phyloP scores from a whole-genome alignment of 2,797 vertebrate species.

The Hapalemur alaotrensis region DNA sequence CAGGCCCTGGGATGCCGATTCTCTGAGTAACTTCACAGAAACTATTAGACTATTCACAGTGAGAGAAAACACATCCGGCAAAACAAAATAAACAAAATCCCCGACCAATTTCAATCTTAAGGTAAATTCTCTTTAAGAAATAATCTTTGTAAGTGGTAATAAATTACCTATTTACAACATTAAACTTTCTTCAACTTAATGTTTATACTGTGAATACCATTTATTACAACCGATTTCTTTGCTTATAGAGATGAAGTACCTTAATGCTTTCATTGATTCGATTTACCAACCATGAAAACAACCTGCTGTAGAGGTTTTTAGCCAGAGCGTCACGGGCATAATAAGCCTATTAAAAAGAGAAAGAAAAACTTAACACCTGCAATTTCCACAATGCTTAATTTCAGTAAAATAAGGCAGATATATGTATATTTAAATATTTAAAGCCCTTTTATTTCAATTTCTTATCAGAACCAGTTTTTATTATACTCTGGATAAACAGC shows the following conservation, averaged over 20 bases:
- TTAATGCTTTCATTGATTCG: conserved; percentile 99
- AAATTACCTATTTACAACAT: background rate
- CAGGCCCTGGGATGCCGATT: background rate
- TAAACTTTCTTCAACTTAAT: background rate
- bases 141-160: background rate
- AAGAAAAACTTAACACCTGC: background rate
- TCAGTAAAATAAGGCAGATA: background rate
- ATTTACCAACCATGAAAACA: conserved; percentile 97
- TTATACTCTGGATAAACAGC: background rate
- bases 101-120: background rate
- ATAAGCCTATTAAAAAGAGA: conserved; percentile 90
- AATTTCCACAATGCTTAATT: conserved; percentile 4
- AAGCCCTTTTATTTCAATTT: conserved; percentile 5
- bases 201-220: background rate
- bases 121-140: background rate
- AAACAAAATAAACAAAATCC: background rate
- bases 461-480: conserved; percentile 21
- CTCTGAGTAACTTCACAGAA: background rate
- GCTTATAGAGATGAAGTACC: conserved; percentile 82
- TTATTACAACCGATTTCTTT: background rate
- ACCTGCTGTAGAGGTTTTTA: conserved; percentile 97
- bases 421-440: background rate
- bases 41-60: background rate
- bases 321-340: conserved; percentile 98
- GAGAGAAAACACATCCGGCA: background rate